A percentile compares a stretch with the other conserved stretches of the same genome.
phyloP scores from a whole-genome alignment of 2,797 vertebrate genomes.

The Denticeps clupeoides region DNA sequence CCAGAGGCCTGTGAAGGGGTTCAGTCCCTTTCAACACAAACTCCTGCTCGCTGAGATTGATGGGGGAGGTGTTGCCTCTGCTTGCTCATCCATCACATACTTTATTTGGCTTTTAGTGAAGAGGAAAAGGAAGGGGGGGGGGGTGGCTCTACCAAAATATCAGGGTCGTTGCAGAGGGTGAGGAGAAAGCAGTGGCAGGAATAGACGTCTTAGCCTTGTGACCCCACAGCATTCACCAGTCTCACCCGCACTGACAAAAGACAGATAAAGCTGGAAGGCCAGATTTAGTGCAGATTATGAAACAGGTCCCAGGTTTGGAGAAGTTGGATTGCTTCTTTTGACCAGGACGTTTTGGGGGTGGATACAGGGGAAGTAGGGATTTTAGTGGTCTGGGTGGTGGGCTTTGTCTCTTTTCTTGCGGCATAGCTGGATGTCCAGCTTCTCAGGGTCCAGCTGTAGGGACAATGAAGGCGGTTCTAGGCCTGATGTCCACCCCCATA shows the following conservation, averaged over 20 bases:
- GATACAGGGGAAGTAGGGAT: too few species aligned
- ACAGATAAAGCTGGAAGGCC: conserved; percentile 44
- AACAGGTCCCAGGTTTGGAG: conserved; percentile 15
- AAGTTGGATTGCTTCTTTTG: too few species aligned
- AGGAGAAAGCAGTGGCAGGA: conserved; percentile 45
- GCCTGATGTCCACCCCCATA: too few species aligned
- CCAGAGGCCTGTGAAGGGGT: conserved; percentile 45
- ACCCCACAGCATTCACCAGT: conserved; percentile 40
- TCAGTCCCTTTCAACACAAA: conserved; percentile 16
- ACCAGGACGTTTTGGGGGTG: too few species aligned
- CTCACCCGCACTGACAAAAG: conserved; percentile 52
- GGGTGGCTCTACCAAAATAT: conserved; percentile 55
- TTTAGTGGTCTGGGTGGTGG: too few species aligned
- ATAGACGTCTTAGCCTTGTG: conserved; percentile 51
- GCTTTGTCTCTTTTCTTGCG: conserved; percentile 20
- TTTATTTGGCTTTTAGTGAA: conserved; percentile 65
- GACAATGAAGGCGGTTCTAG: conserved; percentile 21
- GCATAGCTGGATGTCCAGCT: conserved; percentile 21
- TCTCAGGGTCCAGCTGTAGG: conserved; percentile 19
- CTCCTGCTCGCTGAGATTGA: conserved; percentile 45
- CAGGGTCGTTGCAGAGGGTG: conserved; percentile 37
- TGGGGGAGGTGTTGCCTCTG: conserved; percentile 55
- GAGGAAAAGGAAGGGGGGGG: conserved; percentile 45
- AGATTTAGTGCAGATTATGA: conserved; percentile 43
- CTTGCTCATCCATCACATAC: conserved; percentile 64